Conservation (phyloP, 2,888 invertebrate species). For the Agrochola circellaris region DNA sequence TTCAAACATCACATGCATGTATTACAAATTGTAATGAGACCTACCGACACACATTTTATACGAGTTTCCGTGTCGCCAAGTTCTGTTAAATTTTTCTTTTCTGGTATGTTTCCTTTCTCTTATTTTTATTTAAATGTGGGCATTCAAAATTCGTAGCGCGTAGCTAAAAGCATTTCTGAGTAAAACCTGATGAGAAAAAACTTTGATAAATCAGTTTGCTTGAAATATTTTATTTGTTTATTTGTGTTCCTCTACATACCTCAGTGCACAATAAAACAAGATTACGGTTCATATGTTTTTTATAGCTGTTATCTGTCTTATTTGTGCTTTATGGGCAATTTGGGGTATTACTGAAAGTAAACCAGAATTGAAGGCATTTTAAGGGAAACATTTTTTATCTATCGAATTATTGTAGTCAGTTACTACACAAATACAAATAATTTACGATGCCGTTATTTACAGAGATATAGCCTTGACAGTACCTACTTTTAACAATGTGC, state of each 20-base stretch:
- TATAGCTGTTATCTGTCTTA: slow-evolving; percentile 76
- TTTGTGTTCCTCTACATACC: slow-evolving; percentile 55
- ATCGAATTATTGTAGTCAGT: slow-evolving; percentile 32
- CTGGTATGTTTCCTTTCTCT: slow-evolving; percentile 47
- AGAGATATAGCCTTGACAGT: slow-evolving; percentile 26
- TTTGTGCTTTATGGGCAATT: slow-evolving; percentile 74
- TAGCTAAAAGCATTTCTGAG: slow-evolving; percentile 65
- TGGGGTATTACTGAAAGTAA: slow-evolving; percentile 69
- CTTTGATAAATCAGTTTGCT: slow-evolving; percentile 52
- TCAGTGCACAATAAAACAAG: slow-evolving; percentile 71
- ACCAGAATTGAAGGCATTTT: slow-evolving; percentile 72
- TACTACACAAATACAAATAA: slow-evolving; percentile 18
- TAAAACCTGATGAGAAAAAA: slow-evolving; percentile 52
- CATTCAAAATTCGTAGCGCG: slow-evolving; percentile 60
- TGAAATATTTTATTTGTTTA: slow-evolving; percentile 49
- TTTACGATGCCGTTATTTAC: slow-evolving; percentile 44
- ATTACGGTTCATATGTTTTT: slow-evolving; percentile 76
- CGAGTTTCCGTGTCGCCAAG: slow-evolving; percentile 50
- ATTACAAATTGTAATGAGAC: slow-evolving; percentile 62
- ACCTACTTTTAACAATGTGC: slow-evolving; percentile 39
- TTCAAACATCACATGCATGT: slow-evolving; percentile 56
- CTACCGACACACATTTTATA: slow-evolving; percentile 52
- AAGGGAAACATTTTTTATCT: slow-evolving; percentile 37
- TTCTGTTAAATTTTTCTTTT: slow-evolving; percentile 53
- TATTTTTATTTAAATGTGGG: slow-evolving; percentile 58